phyloP scores from a whole-genome alignment of 1,140 invertebrate species.

The Anastrepha obliqua region DNA sequence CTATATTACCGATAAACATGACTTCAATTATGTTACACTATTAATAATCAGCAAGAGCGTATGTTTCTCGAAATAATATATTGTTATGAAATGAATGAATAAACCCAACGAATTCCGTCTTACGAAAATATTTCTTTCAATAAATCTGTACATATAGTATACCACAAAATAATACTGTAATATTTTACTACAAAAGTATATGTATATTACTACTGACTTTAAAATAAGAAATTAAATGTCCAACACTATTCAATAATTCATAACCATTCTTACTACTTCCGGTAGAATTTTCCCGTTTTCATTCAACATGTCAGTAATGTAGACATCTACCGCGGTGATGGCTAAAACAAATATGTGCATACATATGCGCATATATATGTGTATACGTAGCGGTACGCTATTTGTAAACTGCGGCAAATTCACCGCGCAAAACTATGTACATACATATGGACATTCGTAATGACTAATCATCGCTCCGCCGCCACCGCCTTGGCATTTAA shows the following conservation, averaged over 20 bases:
- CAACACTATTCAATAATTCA: constrained; percentile 50
- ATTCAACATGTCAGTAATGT: not conserved
- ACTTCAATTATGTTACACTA: no score
- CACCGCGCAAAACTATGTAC: not conserved
- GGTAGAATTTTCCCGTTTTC: constrained; percentile 6
- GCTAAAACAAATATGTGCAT: not conserved
- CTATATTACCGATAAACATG: no score
- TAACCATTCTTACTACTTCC: constrained; percentile 40
- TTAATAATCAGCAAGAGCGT: no score
- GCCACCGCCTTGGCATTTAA: constrained; percentile 16
- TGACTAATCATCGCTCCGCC: constrained; percentile 1
- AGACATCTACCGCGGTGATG: constrained; percentile 21
- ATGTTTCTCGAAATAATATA: no score
- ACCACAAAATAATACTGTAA: no score
- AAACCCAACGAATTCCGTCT: no score
- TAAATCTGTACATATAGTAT: no score
- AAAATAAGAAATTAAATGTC: constrained; percentile 26
- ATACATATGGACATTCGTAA: not conserved
- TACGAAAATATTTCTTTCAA: no score
- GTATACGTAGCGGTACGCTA: not conserved
- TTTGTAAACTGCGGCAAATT: constrained; percentile 1
- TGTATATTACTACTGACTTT: not conserved
- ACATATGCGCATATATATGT: not conserved
- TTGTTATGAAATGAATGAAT: no score
- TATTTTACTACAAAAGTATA: no score